These are phyloP conservation scores for Tinamus major DNA, from an alignment of 2,797 vertebrate species.

Conservation along the genomic window DNA sequence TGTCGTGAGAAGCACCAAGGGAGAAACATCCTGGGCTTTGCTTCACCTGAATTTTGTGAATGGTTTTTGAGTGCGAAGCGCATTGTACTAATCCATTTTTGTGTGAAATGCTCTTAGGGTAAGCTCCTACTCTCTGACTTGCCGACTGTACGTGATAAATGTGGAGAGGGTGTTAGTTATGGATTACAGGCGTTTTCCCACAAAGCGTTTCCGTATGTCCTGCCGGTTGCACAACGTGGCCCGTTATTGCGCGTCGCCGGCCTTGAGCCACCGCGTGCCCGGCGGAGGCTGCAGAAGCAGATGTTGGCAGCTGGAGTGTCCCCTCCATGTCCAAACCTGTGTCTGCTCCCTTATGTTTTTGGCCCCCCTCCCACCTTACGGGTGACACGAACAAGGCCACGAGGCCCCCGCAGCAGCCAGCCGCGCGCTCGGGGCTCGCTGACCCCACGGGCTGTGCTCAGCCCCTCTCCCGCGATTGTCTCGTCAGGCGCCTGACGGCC, in stretches of 20 bases:
- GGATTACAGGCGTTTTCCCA: conserved; percentile 58
- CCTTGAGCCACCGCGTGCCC: neutral
- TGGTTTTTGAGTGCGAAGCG: conserved; percentile 40
- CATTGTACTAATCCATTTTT: conserved; percentile 67
- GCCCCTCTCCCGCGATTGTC: conserved; percentile 87
- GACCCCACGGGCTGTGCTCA: conserved; percentile 82
- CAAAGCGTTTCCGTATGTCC: conserved; percentile 48
- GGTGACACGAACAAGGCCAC: conserved; percentile 60
- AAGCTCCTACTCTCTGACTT: conserved; percentile 61
- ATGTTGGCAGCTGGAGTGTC: neutral
- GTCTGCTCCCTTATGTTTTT: neutral
- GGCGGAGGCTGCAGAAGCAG: neutral
- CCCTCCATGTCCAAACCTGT: neutral
- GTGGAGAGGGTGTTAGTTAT: conserved; percentile 60
- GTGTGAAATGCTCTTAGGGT: conserved; percentile 70
- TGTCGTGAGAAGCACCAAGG: neutral
- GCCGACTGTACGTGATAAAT: neutral
- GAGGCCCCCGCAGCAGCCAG: conserved; percentile 76
- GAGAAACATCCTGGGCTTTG: neutral
- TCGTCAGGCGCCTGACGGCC: conserved; percentile 85
- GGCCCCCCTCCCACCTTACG: conserved; percentile 28
- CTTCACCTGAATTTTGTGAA: conserved; percentile 26
- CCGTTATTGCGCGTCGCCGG: conserved; percentile 18
- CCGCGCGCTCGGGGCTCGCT: conserved; percentile 78
- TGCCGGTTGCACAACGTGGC: neutral